Percentiles rank a stretch among this genome's conserved stretches.
Evolutionary conservation across 2,888 invertebrate species (phyloP).

Genomic region (Microctonus aethiopoides): DNA sequence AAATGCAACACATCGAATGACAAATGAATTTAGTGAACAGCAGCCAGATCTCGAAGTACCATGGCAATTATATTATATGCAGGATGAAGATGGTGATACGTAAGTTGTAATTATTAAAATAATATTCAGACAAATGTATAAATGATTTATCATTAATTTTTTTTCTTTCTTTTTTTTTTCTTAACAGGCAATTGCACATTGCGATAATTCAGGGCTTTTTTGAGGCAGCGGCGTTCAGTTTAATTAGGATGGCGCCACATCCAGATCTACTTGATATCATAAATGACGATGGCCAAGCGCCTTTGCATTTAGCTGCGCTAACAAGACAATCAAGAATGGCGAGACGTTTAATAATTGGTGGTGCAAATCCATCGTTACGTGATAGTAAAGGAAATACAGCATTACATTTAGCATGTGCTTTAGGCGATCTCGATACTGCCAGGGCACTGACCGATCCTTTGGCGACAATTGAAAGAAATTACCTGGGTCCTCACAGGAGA

Average conservation of each 20-base stretch:
- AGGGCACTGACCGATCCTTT: constrained; percentile 80
- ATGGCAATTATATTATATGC: constrained; percentile 78
- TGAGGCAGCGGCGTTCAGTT: constrained; percentile 78
- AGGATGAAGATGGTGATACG: constrained; percentile 90
- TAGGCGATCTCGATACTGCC: constrained; percentile 78
- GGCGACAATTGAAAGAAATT: constrained; percentile 66
- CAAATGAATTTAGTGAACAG: background rate
- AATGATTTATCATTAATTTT: background rate
- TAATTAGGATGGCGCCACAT: constrained; percentile 83
- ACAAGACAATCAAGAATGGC: constrained; percentile 80
- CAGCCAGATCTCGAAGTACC: constrained; percentile 50
- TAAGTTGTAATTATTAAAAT: constrained; percentile 70
- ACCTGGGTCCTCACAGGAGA: constrained; percentile 58
- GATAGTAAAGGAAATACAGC: constrained; percentile 87
- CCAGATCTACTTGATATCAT: constrained; percentile 81
- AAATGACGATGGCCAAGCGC: constrained; percentile 84
- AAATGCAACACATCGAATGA: background rate
- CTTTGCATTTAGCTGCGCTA: constrained; percentile 88
- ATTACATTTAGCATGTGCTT: constrained; percentile 83
- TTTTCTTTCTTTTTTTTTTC: constrained; percentile 7
- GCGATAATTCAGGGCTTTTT: constrained; percentile 82
- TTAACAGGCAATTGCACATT: constrained; percentile 82
- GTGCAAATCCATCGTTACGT: constrained; percentile 73
- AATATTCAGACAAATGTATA: background rate
- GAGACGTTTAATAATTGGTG: constrained; percentile 82